Base-by-base conservation (phyloP, 2,113 vertebrate species). In the Meles meles region DNA sequence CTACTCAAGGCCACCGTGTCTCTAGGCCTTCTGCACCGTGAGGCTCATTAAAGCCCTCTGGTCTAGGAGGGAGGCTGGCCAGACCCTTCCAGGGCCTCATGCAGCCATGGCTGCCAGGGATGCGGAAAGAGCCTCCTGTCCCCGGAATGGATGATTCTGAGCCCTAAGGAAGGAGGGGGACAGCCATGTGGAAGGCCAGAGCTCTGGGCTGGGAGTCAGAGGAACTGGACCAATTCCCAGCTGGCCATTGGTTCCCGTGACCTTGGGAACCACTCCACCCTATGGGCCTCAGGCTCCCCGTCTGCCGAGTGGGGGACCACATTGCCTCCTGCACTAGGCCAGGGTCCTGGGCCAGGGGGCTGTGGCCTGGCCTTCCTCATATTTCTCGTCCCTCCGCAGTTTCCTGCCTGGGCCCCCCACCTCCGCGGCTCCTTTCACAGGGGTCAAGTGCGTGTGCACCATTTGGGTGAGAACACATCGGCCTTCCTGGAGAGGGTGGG, bases 271-370 rank as follows among this genome's bases (percentile, higher is more conserved):
- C 2, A 23, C 25, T 14, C 17, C 5, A 18, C n/a, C 6, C 17
- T 5, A 20, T 2, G 21, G 37, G 34, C 37, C 82, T 88, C 76
- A 6, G 55, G 52, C 11, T 92, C 47, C 71, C 39, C 11, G 9
- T 39, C 63, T 12, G 44, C 63, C 3, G 23, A 42, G 5, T 1
- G 13, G 15, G 2, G 34, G 39, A 4, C 37, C 23, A 2, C 3
- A 25, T 91, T 76, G 17, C 9, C 9, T 8, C 15, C 27, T 18
- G 23, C 1, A 1, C 1, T 6, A 9, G 39, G 55, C 13, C 8
- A 55, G 18, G 0, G 7, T 63, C 39, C 0, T 2, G 21, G 1
- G 2, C 0, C 0, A 2, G 0, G 5, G 59, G 74, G 18, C 12
- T 2, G 6, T 7, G 31, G 79, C 5, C n/a, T 4, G 13, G 47